Base-by-base conservation (phyloP, 53 echinoderm and acorn worm species). In the Zoroaster sp. region DNA sequence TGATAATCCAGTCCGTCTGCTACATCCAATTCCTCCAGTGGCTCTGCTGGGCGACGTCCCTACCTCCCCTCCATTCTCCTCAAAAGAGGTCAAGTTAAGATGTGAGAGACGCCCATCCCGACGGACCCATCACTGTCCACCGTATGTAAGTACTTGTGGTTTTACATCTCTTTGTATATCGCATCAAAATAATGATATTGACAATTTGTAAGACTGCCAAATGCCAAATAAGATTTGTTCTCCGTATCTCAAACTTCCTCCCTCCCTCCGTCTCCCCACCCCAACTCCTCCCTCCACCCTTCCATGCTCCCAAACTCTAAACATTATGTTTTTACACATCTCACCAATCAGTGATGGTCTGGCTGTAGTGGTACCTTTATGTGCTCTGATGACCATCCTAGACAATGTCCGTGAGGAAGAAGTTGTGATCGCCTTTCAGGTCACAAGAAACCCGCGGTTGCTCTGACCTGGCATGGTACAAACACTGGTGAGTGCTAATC, bases 51-150 rank as follows among this genome's bases (percentile, higher is more conserved):
- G 31, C 9, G 47, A 35, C 2, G 54, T 88, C 3, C 96, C 96
- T 12, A 74, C 37, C 18, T 77, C 23, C 87, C 73, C 40, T 76
- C 49, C 12, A 72, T 66, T 7, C 90, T 96, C 34, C 65, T 90
- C 4, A 52, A 81, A 15, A 23, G 72, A 59, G 31, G 51, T 88
- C 31, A n/a, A n/a, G 90, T 90, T 6, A 90, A 94, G 14, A 80
- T 74, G 14, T 77, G 73, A 47, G 69, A 25, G 59, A 72, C 40
- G 59, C 89, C 6, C 55, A 34, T 28, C 31, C 86, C 35, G 72
- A 77, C 35, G 94, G 90, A 43, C 96, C 96, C 13, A 69, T 94
- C 54, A 88, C 92, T 13, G 94, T 96, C n/a, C 95, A 95, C 72
- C 93, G 95, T 89, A 91, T 83, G 95, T 95, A 89, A 91, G 93